Evolutionary conservation across 2,888 invertebrate genomes (phyloP).

Genomic region (Drosophila limbata): DNA sequence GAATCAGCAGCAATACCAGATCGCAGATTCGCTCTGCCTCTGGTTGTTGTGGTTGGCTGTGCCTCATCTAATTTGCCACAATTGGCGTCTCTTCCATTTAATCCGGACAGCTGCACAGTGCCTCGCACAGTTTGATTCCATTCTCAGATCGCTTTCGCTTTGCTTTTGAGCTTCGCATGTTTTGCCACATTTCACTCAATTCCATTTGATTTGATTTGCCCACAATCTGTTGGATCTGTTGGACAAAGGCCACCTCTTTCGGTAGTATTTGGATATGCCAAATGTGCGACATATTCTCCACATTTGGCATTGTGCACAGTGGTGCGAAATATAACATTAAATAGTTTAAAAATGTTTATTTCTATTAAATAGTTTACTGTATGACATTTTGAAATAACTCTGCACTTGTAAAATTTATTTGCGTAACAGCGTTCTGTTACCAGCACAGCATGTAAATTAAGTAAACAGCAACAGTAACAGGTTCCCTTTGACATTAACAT

Average conservation of each 20-base stretch:
- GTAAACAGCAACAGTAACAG: too few species aligned
- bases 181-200: conserved; percentile 66
- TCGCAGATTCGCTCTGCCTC: conserved; percentile 27
- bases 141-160: conserved; percentile 42
- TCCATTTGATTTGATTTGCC: conserved; percentile 72
- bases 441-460: too few species aligned
- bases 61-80: conserved; percentile 74
- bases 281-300: conserved; percentile 24
- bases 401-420: too few species aligned
- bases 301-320: conserved; percentile 55
- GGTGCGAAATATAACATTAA: conserved; percentile 10
- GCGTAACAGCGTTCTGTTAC: too few species aligned
- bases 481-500: too few species aligned
- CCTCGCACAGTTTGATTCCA: conserved; percentile 22
- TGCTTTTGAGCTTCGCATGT: conserved; percentile 53
- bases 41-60: conserved; percentile 21
- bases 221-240: conserved; percentile 15
- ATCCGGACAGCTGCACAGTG: conserved; percentile 33
- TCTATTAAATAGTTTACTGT: neutral
- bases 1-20: conserved; percentile 44
- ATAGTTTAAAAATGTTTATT: neutral
- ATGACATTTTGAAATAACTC: too few species aligned
- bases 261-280: conserved; percentile 34
- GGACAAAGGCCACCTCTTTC: conserved; percentile 71
- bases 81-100: conserved; percentile 64